Evolutionary conservation across 2,113 vertebrate species (phyloP).

Genomic region (Cyprinus carpio): DNA sequence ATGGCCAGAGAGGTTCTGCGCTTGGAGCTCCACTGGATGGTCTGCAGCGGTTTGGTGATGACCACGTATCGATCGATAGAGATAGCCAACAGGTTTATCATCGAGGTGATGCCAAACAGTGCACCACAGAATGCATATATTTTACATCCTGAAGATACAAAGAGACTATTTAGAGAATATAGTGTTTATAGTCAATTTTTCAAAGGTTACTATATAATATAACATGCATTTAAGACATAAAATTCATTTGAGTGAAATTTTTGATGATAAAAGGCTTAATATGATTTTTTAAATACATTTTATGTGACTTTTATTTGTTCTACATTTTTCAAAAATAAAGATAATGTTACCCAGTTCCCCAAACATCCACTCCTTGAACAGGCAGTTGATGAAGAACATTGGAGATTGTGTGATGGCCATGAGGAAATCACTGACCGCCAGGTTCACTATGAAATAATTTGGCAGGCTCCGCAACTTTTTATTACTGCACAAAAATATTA

Average conservation of each 20-base stretch:
- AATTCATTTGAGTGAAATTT: too few species aligned
- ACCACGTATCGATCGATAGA: conserved; percentile 91
- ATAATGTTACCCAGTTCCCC: conserved; percentile 82
- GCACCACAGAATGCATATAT: conserved; percentile 94
- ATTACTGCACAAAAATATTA: conserved; percentile 72
- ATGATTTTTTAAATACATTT: neutral
- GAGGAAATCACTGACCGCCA: conserved; percentile 88
- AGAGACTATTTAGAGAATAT: neutral
- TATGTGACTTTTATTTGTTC: neutral
- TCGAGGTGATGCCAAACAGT: conserved; percentile 91
- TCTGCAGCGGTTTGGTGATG: conserved; percentile 87
- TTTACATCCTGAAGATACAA: conserved; percentile 80
- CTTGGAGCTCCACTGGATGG: conserved; percentile 82
- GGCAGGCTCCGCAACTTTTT: conserved; percentile 85
- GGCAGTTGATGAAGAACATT: conserved; percentile 87
- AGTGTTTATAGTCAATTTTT: too few species aligned
- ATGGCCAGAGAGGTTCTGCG: conserved; percentile 80
- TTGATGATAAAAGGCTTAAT: neutral
- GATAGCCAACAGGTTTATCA: conserved; percentile 92
- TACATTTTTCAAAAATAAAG: neutral
- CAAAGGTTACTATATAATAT: too few species aligned
- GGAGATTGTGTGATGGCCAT: conserved; percentile 92
- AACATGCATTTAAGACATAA: neutral
- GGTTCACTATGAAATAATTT: conserved; percentile 89
- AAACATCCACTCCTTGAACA: conserved; percentile 90